Evolutionary conservation across 2,888 invertebrate species (phyloP), one percentile per base, ranked within the genome.

Genomic region (Nomada fucata): DNA sequence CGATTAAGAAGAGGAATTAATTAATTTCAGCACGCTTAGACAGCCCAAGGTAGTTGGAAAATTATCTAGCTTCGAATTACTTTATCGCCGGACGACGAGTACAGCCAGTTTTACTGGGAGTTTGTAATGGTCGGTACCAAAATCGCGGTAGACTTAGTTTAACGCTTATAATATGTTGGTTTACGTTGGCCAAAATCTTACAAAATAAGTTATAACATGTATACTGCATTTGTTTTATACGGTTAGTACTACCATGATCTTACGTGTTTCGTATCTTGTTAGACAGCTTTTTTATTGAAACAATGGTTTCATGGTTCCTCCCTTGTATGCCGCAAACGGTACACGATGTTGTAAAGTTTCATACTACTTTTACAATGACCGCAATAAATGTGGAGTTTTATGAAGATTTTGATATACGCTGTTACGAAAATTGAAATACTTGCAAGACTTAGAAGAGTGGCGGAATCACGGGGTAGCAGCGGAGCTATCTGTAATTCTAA

Each of bases 31-130:
- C n/a, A 5, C 36, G 7, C 36, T 36, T 36, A 52, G n/a, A 36
- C 13, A 23, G 23, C 23, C 18, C 23, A 57, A 68, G 52, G 42
- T 70, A 69, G 70, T 75, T 75, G 52, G 52, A 26, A 42, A 60
- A 53, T 59, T 42, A 57, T 18, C 18, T 15, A 23, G 36, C 29
- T 13, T n/a, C 26, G 50, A 18, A 11, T 20, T 20, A 70, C 23
- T 70, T 75, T 55, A 44, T 55, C 26, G 53, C 53, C 1, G 18
- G n/a, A 23, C 3, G 55, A 15, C 23, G 15, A 23, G 18, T 11
- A 9, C 26, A 20, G 44, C 5, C 42, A 53, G n/a, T 64, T 64
- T 68, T 42, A 53, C 15, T 3, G 23, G 36, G 5, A 13, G 36
- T 68, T 53, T 13, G 11, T 68, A 42, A 11, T 55, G 53, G 9